A percentile compares a stretch with the other conserved stretches of the same genome.
These are phyloP conservation scores for Holothuria leucospilota DNA, from an alignment of 53 echinoderm and acorn worm genomes.

Conservation along the genomic window DNA sequence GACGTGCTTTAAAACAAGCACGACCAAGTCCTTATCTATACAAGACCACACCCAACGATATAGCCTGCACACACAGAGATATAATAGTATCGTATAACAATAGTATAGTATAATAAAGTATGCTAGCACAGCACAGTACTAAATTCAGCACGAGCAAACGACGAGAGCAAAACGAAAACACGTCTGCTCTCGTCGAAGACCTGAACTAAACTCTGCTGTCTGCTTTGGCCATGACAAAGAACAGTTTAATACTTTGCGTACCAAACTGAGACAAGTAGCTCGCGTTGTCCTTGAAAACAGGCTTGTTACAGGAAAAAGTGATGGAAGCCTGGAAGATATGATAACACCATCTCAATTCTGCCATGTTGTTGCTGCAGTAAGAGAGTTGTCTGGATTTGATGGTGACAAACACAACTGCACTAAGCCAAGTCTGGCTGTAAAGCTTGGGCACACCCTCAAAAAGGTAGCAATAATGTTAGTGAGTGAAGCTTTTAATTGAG, in stretches of 20 bases:
- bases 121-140: no score
- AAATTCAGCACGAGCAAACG: no score
- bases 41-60: no score
- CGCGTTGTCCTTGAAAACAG: slow-evolving; percentile 42
- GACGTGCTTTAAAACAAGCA: no score
- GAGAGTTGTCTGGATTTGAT: slow-evolving; percentile 58
- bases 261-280: slow-evolving; percentile 56
- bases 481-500: slow-evolving; percentile 53
- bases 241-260: slow-evolving; percentile 34
- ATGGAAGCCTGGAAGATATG: slow-evolving; percentile 45
- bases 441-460: slow-evolving; percentile 64
- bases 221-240: slow-evolving; percentile 46
- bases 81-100: no score
- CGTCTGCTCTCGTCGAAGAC: no score
- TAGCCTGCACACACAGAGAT: no score
- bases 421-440: background rate
- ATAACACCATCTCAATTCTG: slow-evolving; percentile 55
- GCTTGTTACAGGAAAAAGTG: slow-evolving; percentile 27
- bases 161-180: no score
- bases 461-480: slow-evolving; percentile 63
- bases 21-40: no score
- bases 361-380: slow-evolving; percentile 53
- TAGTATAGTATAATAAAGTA: no score
- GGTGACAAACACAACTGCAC: slow-evolving; percentile 48
- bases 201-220: slow-evolving; percentile 32